Evolutionary conservation across 2,888 invertebrate genomes (phyloP).

Genomic region (Molorchus minor): DNA sequence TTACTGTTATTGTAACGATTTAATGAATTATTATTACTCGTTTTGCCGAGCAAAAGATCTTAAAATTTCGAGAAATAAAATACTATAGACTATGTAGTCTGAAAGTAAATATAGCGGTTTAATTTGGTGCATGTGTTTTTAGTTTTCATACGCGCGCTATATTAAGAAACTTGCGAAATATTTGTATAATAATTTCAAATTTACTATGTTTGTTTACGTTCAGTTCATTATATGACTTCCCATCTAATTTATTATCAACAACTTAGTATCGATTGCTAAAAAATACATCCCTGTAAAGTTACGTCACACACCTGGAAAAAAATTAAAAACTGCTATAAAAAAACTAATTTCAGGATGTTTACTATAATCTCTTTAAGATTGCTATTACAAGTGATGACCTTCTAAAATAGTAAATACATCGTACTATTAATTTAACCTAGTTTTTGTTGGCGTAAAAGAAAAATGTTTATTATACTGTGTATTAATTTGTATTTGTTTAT

Average conservation of each 20-base stretch:
- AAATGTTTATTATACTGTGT: too few relatives aligned
- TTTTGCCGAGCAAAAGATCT: neutral
- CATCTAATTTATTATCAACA: neutral
- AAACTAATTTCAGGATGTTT: slow-evolving; percentile 19
- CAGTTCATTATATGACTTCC: neutral
- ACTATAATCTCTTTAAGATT: too few relatives aligned
- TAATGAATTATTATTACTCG: too few relatives aligned
- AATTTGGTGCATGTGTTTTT: too few relatives aligned
- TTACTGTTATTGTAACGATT: too few relatives aligned
- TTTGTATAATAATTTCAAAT: neutral
- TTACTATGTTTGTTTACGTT: slow-evolving; percentile 2
- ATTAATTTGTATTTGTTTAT: too few relatives aligned
- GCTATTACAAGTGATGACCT: neutral
- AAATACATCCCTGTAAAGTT: slow-evolving; percentile 3
- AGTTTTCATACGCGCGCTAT: slow-evolving; percentile 1
- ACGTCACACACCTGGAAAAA: slow-evolving; percentile 1
- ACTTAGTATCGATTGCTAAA: neutral
- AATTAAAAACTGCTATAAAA: slow-evolving; percentile 1
- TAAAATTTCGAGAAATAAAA: neutral
- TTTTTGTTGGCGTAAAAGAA: too few relatives aligned
- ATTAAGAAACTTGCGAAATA: slow-evolving; percentile 3
- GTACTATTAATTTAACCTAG: too few relatives aligned
- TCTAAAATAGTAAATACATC: too few relatives aligned
- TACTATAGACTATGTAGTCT: too few relatives aligned
- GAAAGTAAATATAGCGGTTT: too few relatives aligned